These are phyloP conservation scores for Proisotoma minuta DNA, from an alignment of 2,888 invertebrate genomes.

Conservation along the genomic window DNA sequence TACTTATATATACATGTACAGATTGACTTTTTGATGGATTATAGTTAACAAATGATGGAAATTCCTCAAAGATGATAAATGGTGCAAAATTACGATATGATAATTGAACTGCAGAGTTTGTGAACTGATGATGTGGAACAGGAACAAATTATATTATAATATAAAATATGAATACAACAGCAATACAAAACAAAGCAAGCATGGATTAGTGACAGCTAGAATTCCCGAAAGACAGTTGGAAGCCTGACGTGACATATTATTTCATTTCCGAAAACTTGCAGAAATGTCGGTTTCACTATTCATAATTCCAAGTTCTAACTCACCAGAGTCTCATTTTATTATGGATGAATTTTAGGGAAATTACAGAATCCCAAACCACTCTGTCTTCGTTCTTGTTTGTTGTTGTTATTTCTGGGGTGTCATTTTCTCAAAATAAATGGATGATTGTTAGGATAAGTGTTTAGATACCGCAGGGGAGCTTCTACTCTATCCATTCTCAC, in stretches of 20 bases:
- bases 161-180: neutral
- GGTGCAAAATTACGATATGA: neutral
- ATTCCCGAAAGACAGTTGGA: conserved; percentile 11
- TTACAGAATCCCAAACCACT: neutral
- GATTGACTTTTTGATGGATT: neutral
- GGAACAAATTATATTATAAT: neutral
- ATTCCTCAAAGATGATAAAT: conserved; percentile 9
- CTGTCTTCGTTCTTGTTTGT: neutral
- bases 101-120: neutral
- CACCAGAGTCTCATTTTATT: neutral
- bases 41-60: neutral
- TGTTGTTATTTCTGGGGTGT: conserved; percentile 8
- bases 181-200: neutral
- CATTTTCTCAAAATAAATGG: conserved; percentile 10
- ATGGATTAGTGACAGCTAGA: neutral
- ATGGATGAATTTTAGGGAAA: conserved; percentile 8
- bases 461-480: conserved; percentile 4
- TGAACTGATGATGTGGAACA: neutral
- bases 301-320: neutral
- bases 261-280: conserved; percentile 15
- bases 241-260: conserved; percentile 18
- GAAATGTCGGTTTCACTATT: conserved; percentile 9
- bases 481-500: conserved; percentile 10
- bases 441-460: conserved; percentile 10
- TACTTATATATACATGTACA: too few relatives aligned